phyloP scores from a whole-genome alignment of 1,140 invertebrate species.

The Diprion similis region DNA sequence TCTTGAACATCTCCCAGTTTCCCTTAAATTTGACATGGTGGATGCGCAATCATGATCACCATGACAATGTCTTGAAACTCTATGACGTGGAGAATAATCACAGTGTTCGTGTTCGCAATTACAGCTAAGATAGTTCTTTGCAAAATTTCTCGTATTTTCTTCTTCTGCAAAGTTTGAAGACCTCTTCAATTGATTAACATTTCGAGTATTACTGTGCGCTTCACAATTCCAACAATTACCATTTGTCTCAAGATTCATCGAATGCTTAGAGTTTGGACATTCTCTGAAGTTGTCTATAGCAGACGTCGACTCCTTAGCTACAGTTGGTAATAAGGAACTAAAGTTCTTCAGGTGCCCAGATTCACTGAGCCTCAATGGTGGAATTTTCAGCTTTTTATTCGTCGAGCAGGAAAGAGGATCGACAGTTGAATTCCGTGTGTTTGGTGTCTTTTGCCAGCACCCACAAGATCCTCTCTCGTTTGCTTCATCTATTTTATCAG shows the following conservation, averaged over 20 bases:
- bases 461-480: constrained; percentile 14
- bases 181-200: background rate
- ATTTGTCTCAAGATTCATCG: background rate
- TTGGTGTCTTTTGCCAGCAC: constrained; percentile 38
- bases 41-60: background rate
- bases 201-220: background rate
- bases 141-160: background rate
- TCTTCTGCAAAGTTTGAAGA: background rate
- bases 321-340: constrained; percentile 16
- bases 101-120: background rate
- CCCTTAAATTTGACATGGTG: background rate
- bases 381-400: constrained; percentile 39
- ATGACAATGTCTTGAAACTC: background rate
- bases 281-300: background rate
- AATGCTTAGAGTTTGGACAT: background rate
- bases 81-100: background rate
- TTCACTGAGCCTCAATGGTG: constrained; percentile 23
- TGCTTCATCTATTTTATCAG: constrained; percentile 32
- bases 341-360: constrained; percentile 29
- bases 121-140: background rate
- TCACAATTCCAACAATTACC: background rate
- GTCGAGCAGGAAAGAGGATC: constrained; percentile 37
- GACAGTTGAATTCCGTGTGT: constrained; percentile 27
- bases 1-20: background rate
- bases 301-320: background rate